Evolutionary conservation across 2,888 invertebrate species (phyloP).

Genomic region (Amblyteles armatorius): DNA sequence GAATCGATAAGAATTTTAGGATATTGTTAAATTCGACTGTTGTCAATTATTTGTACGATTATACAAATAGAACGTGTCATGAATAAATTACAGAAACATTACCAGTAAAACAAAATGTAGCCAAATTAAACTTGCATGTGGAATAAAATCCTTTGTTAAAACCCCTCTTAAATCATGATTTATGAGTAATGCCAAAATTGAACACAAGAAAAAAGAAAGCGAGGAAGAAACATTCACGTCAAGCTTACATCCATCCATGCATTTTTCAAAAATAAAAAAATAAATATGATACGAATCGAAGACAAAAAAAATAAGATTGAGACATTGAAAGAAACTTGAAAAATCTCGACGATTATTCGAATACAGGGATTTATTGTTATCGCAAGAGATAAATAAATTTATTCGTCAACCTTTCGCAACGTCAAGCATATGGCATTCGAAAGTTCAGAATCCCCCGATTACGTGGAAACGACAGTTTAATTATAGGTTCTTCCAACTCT

Average conservation of each 20-base stretch:
- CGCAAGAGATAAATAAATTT: conserved; percentile 16
- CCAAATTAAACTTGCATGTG: too few relatives aligned
- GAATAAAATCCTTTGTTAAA: too few relatives aligned
- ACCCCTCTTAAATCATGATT: not conserved
- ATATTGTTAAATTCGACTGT: not conserved
- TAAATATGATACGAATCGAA: not conserved
- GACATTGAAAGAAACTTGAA: not conserved
- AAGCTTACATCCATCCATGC: not conserved
- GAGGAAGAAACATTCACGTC: not conserved
- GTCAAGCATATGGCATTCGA: conserved; percentile 55
- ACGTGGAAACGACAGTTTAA: conserved; percentile 49
- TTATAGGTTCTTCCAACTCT: conserved; percentile 43
- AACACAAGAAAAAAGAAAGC: not conserved
- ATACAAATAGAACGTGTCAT: not conserved
- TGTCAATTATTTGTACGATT: not conserved
- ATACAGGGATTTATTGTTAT: not conserved
- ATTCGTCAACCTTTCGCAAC: conserved; percentile 53
- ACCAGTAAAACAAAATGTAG: not conserved
- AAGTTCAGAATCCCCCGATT: conserved; percentile 66
- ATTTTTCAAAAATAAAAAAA: not conserved
- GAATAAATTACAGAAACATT: not conserved
- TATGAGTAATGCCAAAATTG: not conserved
- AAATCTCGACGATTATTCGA: not conserved
- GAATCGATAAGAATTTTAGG: not conserved
- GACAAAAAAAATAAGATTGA: not conserved